Base-by-base conservation (phyloP, 2,888 invertebrate species). In the Heteropelma amictum region DNA sequence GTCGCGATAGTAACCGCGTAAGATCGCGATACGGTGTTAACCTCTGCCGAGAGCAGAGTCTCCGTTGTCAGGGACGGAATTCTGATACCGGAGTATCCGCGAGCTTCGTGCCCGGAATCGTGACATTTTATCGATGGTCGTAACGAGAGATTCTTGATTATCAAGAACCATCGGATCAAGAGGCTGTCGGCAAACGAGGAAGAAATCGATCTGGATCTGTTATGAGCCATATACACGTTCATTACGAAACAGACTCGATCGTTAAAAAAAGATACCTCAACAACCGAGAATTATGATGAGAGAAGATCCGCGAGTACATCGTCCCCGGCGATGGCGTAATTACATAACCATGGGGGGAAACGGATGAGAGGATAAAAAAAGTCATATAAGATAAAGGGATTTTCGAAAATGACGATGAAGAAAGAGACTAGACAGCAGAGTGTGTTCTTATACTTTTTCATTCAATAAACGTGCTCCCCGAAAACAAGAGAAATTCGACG, bases 371-470 rank as follows among this genome's bases (percentile, higher is more conserved):
- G 28, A 26, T 21, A 21, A 56, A 47, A 45, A 33, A 33, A 30
- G 23, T 10, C 14, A 4, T 23, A 17, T 12, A 40, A 33, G 10
- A 17, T 21, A 5, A 56, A 56, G 35, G 35, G 35, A 56, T 56
- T 12, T n/a, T 56, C 42, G 21, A 35, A 28, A 26, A 6, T 5
- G 30, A n/a, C 3, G 54, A 64, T 35, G 30, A 19, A 10, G 56
- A 51, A 30, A 26, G 33, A 38, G 49, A 17, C 28, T 0, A 4
- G 47, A 8, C 40, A 35, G 28, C 35, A 1, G 8, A 47, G 10
- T 71, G 40, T 64, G 51, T 30, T 64, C 64, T 71, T 58, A 71
- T 71, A 64, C 64, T 38, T 58, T 71, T 71, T 71, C 42, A 71
- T 71, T 64, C 58, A 71, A 71, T 71, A 49, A 71, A 71, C 64